Evolutionary conservation across 2,113 vertebrate species (phyloP).

Genomic region (Eublepharis macularius): DNA sequence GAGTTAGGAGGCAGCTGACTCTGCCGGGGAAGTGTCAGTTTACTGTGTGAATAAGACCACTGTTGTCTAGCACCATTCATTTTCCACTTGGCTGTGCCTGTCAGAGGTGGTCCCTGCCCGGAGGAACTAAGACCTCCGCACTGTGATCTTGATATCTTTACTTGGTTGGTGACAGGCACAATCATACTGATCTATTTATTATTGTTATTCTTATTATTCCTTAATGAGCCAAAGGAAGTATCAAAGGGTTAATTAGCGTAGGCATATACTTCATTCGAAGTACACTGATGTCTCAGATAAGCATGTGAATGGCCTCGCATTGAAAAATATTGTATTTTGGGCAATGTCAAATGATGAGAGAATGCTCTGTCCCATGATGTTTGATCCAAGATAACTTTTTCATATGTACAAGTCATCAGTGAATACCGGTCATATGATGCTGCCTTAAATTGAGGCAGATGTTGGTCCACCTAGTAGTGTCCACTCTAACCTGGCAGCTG

Average conservation of each 20-base stretch:
- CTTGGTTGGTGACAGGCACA: not conserved
- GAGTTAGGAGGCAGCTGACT: slow-evolving; percentile 8
- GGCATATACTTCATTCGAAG: no score
- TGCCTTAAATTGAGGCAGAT: no score
- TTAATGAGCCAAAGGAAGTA: not conserved
- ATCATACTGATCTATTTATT: not conserved
- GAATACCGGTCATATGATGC: not conserved
- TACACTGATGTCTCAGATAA: not conserved
- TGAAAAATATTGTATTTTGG: not conserved
- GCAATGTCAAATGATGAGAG: not conserved
- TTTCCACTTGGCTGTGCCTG: slow-evolving; percentile 4
- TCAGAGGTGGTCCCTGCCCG: slow-evolving; percentile 6
- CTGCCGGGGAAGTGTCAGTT: not conserved
- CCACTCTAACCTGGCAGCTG: no score
- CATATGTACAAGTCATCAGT: not conserved
- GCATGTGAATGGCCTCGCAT: not conserved
- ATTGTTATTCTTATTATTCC: not conserved
- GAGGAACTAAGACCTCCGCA: not conserved
- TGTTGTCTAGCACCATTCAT: slow-evolving; percentile 8
- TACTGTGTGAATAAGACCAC: slow-evolving; percentile 10
- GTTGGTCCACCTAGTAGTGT: no score
- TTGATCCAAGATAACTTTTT: not conserved
- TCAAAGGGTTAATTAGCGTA: not conserved
- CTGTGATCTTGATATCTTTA: slow-evolving; percentile 11
- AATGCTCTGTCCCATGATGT: no score